Evolutionary conservation across 2,888 invertebrate species (phyloP).

Genomic region (Stenodera caucasica): DNA sequence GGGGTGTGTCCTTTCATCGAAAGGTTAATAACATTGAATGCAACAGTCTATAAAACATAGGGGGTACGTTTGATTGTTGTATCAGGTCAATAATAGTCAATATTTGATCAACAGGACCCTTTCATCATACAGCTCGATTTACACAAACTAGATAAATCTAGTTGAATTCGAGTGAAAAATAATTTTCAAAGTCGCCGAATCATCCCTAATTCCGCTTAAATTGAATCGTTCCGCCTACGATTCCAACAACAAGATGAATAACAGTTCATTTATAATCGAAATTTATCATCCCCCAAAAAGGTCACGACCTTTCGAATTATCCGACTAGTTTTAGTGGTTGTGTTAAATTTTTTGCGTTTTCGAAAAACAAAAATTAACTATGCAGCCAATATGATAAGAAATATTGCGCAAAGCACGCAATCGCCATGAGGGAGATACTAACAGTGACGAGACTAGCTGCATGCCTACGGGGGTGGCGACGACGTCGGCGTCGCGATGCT

Average conservation of each 20-base stretch:
- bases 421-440: constrained; percentile 19
- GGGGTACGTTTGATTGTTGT: neutral
- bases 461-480: constrained; percentile 30
- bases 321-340: too few species aligned
- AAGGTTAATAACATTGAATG: constrained; percentile 2
- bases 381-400: constrained; percentile 20
- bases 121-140: neutral
- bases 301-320: constrained; percentile 2
- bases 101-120: neutral
- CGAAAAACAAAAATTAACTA: too few species aligned
- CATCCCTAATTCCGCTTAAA: neutral
- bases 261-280: neutral
- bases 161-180: too few species aligned
- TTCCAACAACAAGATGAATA: neutral
- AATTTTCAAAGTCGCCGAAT: neutral
- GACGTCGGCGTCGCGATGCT: constrained; percentile 38
- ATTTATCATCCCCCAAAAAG: neutral
- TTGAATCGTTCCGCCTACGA: neutral
- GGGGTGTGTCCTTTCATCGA: neutral
- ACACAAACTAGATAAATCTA: too few species aligned
- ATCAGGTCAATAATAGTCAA: neutral
- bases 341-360: too few species aligned
- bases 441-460: constrained; percentile 16
- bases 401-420: constrained; percentile 22
- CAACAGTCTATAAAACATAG: neutral